Evolutionary conservation across 2,797 vertebrate species (phyloP).

Genomic region (Alauda arvensis): DNA sequence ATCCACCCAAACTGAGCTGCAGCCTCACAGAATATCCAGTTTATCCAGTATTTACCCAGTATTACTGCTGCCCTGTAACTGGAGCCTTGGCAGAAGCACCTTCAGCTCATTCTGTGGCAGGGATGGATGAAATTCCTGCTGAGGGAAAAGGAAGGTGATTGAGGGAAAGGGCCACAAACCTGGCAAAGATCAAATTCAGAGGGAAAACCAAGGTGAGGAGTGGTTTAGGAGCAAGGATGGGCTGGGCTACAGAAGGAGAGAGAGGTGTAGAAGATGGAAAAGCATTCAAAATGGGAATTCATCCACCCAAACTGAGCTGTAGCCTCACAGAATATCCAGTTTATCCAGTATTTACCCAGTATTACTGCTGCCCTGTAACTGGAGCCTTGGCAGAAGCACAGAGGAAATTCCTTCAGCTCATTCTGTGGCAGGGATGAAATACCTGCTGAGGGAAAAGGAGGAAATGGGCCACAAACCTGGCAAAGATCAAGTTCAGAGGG

Average conservation of each 20-base stretch:
- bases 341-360: too few relatives aligned
- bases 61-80: too few relatives aligned
- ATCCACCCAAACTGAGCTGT: fast-evolving
- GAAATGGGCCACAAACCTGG: fast-evolving
- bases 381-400: background rate
- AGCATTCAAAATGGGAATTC: background rate
- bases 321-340: background rate
- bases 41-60: too few relatives aligned
- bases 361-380: background rate
- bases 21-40: background rate
- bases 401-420: background rate
- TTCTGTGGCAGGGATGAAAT: fast-evolving
- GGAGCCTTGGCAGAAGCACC: background rate
- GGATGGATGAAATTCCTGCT: fast-evolving
- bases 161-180: fast-evolving
- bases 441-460: fast-evolving
- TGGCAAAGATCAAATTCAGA: fast-evolving
- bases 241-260: background rate
- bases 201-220: background rate
- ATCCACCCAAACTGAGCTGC: fast-evolving
- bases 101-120: fast-evolving
- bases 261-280: background rate
- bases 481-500: fast-evolving
- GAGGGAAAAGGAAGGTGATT: fast-evolving
- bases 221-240: fast-evolving